A percentile compares a stretch with the other conserved stretches of the same genome.
phyloP scores from a whole-genome alignment of 1,140 invertebrate genomes.

The Sesamia nonagrioides region DNA sequence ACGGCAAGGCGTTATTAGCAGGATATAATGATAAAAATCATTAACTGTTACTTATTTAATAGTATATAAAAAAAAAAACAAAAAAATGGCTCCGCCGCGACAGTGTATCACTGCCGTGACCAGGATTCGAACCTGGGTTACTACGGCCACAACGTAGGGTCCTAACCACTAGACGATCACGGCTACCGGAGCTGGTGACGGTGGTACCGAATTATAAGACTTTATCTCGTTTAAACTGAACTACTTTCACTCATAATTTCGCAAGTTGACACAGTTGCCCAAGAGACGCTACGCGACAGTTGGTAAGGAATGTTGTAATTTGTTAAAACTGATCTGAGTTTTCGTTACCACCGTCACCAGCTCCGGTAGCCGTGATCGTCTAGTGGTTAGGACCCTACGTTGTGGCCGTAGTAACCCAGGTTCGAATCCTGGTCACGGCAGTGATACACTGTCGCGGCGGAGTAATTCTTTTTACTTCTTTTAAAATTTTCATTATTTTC shows the following conservation, averaged over 20 bases:
- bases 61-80: not conserved
- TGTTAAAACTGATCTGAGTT: not conserved
- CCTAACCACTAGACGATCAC: conserved; percentile 84
- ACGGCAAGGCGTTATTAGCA: no score
- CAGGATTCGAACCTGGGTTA: conserved; percentile 87
- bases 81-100: conserved; percentile 49
- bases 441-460: conserved; percentile 51
- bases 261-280: not conserved
- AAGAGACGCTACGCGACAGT: no score
- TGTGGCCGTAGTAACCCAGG: conserved; percentile 87
- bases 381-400: conserved; percentile 85
- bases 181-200: conserved; percentile 64
- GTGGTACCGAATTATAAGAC: conserved; percentile 55
- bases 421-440: conserved; percentile 86
- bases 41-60: no score
- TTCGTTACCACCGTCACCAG: conserved; percentile 38
- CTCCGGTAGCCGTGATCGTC: conserved; percentile 76
- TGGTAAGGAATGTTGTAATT: no score
- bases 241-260: not conserved
- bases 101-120: conserved; percentile 72
- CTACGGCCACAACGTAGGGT: conserved; percentile 87
- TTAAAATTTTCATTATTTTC: no score
- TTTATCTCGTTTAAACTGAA: not conserved
- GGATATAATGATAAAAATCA: not conserved
- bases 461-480: conserved; percentile 10